Conservation (phyloP, 2,797 vertebrate species). For the Gorsachius magnificus region DNA sequence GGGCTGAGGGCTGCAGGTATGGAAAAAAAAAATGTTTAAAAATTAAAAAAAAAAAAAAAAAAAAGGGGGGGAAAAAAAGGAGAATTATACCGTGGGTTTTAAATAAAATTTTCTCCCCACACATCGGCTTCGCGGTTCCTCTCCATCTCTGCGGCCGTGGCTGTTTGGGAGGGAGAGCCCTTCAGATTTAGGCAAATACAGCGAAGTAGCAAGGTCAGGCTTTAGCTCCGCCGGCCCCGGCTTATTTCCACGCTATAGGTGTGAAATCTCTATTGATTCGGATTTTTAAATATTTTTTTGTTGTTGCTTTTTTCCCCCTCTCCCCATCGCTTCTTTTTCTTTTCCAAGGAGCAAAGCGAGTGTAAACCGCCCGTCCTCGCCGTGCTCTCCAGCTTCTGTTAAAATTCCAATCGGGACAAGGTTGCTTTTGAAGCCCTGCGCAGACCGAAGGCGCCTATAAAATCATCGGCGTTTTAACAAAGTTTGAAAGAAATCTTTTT, state of each 20-base stretch:
- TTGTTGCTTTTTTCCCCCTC: no score
- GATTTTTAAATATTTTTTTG: background rate
- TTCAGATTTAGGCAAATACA: background rate
- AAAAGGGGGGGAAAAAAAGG: no score
- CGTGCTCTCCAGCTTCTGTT: background rate
- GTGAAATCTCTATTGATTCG: background rate
- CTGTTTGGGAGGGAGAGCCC: background rate
- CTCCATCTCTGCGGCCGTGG: background rate
- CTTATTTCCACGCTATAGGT: background rate
- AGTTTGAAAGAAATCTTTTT: background rate
- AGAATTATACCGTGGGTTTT: fast-evolving
- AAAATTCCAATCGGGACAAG: background rate
- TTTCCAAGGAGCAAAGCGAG: background rate
- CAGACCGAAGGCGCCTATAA: background rate
- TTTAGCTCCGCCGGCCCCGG: fast-evolving
- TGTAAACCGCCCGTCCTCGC: background rate
- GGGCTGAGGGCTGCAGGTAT: background rate
- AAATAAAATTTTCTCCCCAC: no score
- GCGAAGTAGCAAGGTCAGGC: background rate
- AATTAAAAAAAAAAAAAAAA: no score
- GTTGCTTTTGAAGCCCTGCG: background rate
- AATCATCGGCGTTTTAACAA: background rate
- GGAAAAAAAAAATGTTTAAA: fast-evolving
- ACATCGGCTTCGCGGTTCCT: fast-evolving
- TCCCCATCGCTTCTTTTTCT: fast-evolving